A percentile compares a stretch with the other conserved stretches of the same genome.
phyloP scores from a whole-genome alignment of 1,140 invertebrate species.

The Aphis craccivora region DNA sequence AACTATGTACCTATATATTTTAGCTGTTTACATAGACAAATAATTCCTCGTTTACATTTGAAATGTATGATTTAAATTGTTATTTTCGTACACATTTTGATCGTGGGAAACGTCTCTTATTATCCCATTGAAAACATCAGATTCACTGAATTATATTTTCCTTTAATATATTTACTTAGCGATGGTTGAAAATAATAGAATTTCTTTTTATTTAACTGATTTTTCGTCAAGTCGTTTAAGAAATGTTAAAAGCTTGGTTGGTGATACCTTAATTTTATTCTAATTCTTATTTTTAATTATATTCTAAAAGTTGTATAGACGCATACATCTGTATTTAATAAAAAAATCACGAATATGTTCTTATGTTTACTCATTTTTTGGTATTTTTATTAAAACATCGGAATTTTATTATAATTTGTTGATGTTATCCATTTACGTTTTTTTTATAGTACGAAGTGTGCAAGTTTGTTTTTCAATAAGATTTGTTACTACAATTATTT shows the following conservation, averaged over 20 bases:
- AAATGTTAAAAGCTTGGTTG: not conserved
- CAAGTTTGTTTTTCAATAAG: not conserved
- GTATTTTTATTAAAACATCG: not conserved
- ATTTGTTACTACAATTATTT: not conserved
- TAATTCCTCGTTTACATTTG: not conserved
- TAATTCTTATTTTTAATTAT: not conserved
- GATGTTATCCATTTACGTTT: not conserved
- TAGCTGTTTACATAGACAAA: not conserved
- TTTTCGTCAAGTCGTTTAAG: not conserved
- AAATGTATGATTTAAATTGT: not conserved
- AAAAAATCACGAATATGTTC: not conserved
- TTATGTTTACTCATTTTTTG: not conserved
- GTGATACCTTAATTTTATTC: not conserved
- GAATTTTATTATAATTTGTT: not conserved
- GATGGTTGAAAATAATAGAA: not conserved
- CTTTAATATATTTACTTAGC: not conserved
- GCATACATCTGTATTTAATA: not conserved
- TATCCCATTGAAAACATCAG: not conserved
- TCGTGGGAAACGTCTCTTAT: not conserved
- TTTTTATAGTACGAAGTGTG: not conserved
- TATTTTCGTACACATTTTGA: not conserved
- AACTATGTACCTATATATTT: conserved; percentile 8
- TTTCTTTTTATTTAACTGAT: not conserved
- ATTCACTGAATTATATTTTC: not conserved
- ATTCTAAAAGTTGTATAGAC: not conserved